phyloP scores from a whole-genome alignment of 64 coral and sea anemone species.

The Montipora foliosa region DNA sequence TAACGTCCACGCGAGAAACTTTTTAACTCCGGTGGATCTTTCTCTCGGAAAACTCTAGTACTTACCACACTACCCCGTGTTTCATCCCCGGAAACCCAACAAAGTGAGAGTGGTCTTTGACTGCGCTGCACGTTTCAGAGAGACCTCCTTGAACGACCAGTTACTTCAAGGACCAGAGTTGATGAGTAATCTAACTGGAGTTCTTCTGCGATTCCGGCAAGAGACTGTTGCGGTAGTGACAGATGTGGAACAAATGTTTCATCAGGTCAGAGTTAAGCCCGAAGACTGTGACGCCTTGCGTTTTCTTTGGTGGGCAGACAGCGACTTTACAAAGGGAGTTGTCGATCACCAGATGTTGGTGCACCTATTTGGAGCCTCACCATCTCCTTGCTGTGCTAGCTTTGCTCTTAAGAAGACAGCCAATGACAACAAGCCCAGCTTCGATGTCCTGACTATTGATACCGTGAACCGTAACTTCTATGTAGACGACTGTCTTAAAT shows the following conservation, averaged over 20 bases:
- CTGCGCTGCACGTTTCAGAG: conserved; percentile 36
- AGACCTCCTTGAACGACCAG: conserved; percentile 12
- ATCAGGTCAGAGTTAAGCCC: conserved; percentile 60
- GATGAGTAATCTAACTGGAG: conserved; percentile 28
- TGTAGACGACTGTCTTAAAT: conserved; percentile 51
- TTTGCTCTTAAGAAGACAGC: neutral
- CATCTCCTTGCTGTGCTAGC: no score
- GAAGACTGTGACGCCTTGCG: conserved; percentile 53
- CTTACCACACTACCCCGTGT: conserved; percentile 35
- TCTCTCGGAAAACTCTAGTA: neutral
- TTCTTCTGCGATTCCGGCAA: conserved; percentile 55
- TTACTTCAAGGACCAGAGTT: conserved; percentile 68
- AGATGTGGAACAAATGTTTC: conserved; percentile 66
- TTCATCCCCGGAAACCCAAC: conserved; percentile 31
- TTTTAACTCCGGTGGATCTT: neutral
- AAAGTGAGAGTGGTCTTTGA: conserved; percentile 48
- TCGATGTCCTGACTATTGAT: conserved; percentile 27
- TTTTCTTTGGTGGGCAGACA: conserved; percentile 74
- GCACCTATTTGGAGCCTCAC: no score
- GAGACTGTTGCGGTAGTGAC: conserved; percentile 38
- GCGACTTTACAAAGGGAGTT: neutral
- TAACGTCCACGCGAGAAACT: no score
- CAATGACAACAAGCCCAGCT: neutral
- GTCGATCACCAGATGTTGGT: no score
- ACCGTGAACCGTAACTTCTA: conserved; percentile 31